Percentiles rank a stretch among this genome's conserved stretches.
These are phyloP conservation scores for Nemurella pictetii DNA, from an alignment of 2,888 invertebrate genomes.

Conservation along the genomic window DNA sequence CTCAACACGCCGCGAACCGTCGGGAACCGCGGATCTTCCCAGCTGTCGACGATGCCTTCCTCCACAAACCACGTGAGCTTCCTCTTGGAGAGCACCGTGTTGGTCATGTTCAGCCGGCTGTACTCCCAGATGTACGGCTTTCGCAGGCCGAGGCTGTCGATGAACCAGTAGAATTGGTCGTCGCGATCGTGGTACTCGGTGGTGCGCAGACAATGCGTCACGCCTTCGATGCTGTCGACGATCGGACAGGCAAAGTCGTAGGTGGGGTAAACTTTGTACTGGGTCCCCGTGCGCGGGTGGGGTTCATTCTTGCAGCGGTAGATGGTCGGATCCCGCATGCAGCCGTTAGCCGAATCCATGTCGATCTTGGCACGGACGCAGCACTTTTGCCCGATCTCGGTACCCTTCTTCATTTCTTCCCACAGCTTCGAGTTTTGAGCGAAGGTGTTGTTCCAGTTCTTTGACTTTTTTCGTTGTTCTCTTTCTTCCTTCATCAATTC, in stretches of 20 bases:
- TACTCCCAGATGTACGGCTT: conserved; percentile 97
- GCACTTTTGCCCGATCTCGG: conserved; percentile 77
- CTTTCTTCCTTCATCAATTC: conserved; percentile 94
- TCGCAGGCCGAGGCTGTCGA: conserved; percentile 81
- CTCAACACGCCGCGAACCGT: conserved; percentile 96
- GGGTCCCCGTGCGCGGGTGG: conserved; percentile 90
- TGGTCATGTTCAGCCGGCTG: conserved; percentile 94
- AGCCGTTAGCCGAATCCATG: conserved; percentile 95
- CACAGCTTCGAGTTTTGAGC: conserved; percentile 86
- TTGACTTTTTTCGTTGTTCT: conserved; percentile 84
- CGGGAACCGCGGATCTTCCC: conserved; percentile 99
- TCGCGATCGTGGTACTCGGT: conserved; percentile 99
- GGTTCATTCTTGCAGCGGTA: conserved; percentile 95
- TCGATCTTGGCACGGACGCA: conserved; percentile 97
- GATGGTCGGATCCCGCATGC: conserved; percentile 97
- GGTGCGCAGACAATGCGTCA: conserved; percentile 95
- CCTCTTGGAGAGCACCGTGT: conserved; percentile 96
- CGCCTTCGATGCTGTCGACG: conserved; percentile 95
- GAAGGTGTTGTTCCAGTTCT: conserved; percentile 77
- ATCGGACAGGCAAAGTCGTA: conserved; percentile 99
- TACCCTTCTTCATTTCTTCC: conserved; percentile 92
- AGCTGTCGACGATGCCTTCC: conserved; percentile 92
- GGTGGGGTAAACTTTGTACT: conserved; percentile 98
- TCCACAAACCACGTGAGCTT: conserved; percentile 98
- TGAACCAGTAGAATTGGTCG: conserved; percentile 97